Evolutionary conservation across 2,113 vertebrate species (phyloP).

Genomic region (Paratilapia polleni): DNA sequence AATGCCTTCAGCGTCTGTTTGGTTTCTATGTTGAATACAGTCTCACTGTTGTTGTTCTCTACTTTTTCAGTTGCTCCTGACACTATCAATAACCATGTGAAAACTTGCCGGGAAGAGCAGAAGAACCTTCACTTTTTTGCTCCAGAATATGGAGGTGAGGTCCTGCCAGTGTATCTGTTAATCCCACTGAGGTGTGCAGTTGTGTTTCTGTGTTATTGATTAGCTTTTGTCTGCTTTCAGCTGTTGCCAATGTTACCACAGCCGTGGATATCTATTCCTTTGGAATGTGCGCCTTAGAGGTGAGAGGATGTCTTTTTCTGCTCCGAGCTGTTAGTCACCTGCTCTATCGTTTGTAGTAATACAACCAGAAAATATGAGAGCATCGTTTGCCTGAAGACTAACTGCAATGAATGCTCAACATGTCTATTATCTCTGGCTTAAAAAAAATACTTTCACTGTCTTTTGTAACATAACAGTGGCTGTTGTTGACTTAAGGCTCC

Average conservation of each 20-base stretch:
- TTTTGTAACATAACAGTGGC: neutral
- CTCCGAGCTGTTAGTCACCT: neutral
- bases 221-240: slow-evolving; percentile 59
- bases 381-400: neutral
- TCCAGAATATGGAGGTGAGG: slow-evolving; percentile 94
- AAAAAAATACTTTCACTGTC: neutral
- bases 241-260: slow-evolving; percentile 94
- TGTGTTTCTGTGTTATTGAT: slow-evolving; percentile 30
- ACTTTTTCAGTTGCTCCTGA: slow-evolving; percentile 90
- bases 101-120: slow-evolving; percentile 98
- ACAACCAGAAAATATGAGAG: neutral
- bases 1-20: neutral
- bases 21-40: neutral
- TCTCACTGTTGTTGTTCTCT: neutral
- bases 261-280: slow-evolving; percentile 99
- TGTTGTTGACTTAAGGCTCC: neutral
- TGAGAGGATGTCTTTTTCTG: slow-evolving; percentile 70
- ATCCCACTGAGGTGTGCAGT: neutral
- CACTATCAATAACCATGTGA: slow-evolving; percentile 99
- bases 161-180: neutral
- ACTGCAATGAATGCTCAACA: neutral
- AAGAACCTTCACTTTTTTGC: slow-evolving; percentile 99
- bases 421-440: neutral
- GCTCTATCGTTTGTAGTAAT: neutral
- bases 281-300: slow-evolving; percentile 99